These are phyloP conservation scores for Dryomyza anilis DNA, from an alignment of 2,888 invertebrate genomes.

Conservation along the genomic window DNA sequence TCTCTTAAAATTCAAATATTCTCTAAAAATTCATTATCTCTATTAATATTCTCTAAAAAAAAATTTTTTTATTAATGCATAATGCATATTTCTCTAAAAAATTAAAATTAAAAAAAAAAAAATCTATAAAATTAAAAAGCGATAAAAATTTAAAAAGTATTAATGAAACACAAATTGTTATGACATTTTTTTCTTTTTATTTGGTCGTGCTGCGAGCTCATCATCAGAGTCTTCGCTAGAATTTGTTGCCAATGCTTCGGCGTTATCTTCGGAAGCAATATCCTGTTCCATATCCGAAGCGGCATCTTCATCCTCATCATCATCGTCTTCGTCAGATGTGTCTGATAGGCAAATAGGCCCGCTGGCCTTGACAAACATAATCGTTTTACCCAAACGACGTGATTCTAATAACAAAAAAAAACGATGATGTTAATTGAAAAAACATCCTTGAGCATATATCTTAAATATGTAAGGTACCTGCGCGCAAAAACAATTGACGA, in stretches of 20 bases:
- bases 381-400: slow-evolving; percentile 63
- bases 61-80: no score
- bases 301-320: slow-evolving; percentile 33
- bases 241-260: not conserved
- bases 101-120: no score
- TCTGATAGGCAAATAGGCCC: slow-evolving; percentile 45
- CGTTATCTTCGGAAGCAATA: slow-evolving; percentile 5
- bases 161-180: no score
- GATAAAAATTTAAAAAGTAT: no score
- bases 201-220: slow-evolving; percentile 43
- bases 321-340: slow-evolving; percentile 27
- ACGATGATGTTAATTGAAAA: not conserved
- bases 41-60: no score
- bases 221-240: slow-evolving; percentile 26
- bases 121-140: no score
- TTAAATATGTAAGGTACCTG: slow-evolving; percentile 63
- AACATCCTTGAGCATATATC: not conserved
- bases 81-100: no score
- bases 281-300: not conserved
- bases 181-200: slow-evolving; percentile 45
- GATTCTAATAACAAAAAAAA: slow-evolving; percentile 56
- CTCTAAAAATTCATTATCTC: no score
- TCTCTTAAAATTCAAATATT: no score
- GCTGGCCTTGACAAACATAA: slow-evolving; percentile 62
- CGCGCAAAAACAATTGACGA: slow-evolving; percentile 68